These are phyloP conservation scores for Laothoe populi DNA, from an alignment of 2,888 invertebrate species.

Conservation along the genomic window DNA sequence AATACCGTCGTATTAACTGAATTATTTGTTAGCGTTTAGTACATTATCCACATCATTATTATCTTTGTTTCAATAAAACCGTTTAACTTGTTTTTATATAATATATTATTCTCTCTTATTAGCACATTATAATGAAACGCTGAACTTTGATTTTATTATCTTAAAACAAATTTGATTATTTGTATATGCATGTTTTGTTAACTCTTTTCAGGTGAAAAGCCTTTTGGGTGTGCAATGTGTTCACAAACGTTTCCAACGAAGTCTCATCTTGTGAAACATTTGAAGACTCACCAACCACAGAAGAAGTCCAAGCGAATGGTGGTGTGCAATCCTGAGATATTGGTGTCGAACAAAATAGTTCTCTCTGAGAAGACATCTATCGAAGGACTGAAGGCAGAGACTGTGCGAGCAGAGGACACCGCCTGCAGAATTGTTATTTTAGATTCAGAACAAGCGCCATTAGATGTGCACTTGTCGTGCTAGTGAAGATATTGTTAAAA, in stretches of 20 bases:
- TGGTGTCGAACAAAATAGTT: constrained; percentile 5
- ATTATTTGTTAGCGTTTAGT: too few species aligned
- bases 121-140: too few species aligned
- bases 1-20: too few species aligned
- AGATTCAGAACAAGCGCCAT: constrained; percentile 48
- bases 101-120: too few species aligned
- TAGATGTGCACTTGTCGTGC: constrained; percentile 47
- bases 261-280: constrained; percentile 62
- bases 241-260: constrained; percentile 62
- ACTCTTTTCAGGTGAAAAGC: constrained; percentile 67
- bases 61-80: too few species aligned
- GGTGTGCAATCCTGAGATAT: constrained; percentile 29
- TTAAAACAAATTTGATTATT: neutral
- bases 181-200: constrained; percentile 8
- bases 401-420: constrained; percentile 29
- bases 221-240: constrained; percentile 69
- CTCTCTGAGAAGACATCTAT: constrained; percentile 12
- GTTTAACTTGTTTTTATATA: too few species aligned
- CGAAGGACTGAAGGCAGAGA: constrained; percentile 10
- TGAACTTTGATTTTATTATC: too few species aligned
- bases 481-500: neutral
- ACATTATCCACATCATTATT: too few species aligned
- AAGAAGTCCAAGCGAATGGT: constrained; percentile 46
- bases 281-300: constrained; percentile 56
- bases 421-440: constrained; percentile 38